Base-by-base conservation (phyloP, 2,113 vertebrate species). In the Phocoena phocoena region DNA sequence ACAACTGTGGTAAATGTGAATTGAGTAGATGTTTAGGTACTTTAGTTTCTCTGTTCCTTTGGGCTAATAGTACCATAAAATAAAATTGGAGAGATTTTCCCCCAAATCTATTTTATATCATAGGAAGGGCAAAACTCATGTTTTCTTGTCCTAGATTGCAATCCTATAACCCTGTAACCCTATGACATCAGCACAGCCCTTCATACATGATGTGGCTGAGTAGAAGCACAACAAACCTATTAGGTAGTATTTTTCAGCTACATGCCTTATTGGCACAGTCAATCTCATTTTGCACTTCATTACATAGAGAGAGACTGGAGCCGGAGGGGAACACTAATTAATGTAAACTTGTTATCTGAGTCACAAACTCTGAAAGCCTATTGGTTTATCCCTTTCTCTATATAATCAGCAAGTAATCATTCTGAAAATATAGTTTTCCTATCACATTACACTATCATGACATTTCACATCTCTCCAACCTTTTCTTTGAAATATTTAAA, bases 251-350 rank as follows among this genome's bases (percentile, higher is more conserved):
- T 71, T 90, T 87, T 47, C 28, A 88, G 31, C 71, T 81, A 38
- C 87, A 53, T 25, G 11, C 36, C 33, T 85, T 44, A 38, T 26
- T 62, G 31, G 2, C 33, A 77, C 12, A 71, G 71, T 84, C 28
- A 55, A 7, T 68, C 36, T 97, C 73, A 89, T 92, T 93, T 71
- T 73, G 21, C 2, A 88, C 38, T 92, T 91, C 26, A 79, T 92
- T 92, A 68, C 33, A 79, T 4, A 82, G 11, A 70, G 28, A 73
- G 4, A 36, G 58, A 77, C 28, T 47, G 20, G 15, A 86, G 60
- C 6, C 36, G 82, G 33, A 70, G 53, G 28, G n/a, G 26, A 65
- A n/a, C 60, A 38, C 18, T 80, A 91, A 97, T 96, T 85, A 88
- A 80, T 67, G 26, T 76, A 93, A 85, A 70, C 71, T n/a, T 58